These are phyloP conservation scores for Sarcophaga peregrina DNA, from an alignment of 1,140 invertebrate species.

Conservation along the genomic window DNA sequence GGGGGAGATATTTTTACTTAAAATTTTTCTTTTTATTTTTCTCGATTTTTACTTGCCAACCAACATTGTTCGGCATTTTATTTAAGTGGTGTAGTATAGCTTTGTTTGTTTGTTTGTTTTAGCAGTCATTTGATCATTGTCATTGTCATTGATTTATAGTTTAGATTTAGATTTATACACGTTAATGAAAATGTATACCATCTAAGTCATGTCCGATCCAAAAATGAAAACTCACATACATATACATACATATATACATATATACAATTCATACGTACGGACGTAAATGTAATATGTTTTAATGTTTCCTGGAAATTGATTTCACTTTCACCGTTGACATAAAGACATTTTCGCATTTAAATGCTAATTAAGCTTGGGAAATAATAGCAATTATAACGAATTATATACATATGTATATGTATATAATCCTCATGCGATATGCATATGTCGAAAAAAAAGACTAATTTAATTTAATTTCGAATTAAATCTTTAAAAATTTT, in stretches of 20 bases:
- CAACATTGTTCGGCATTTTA: neutral
- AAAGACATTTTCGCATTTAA: constrained; percentile 9
- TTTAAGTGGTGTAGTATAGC: neutral
- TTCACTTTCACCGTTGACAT: constrained; percentile 18
- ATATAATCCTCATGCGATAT: no score
- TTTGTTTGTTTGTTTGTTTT: neutral
- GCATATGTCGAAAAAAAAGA: no score
- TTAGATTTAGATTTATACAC: constrained; percentile 19
- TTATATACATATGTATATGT: no score
- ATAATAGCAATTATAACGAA: neutral
- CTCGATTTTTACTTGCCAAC: neutral
- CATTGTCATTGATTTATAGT: constrained; percentile 22
- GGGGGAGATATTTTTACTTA: constrained; percentile 27
- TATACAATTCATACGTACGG: neutral
- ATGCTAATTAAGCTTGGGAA: neutral
- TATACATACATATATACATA: no score
- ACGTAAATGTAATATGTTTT: neutral
- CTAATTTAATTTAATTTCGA: no score
- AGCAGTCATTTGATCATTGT: constrained; percentile 18
- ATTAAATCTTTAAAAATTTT: no score
- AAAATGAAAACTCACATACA: neutral
- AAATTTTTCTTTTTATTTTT: neutral
- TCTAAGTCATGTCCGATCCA: neutral
- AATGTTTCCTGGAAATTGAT: constrained; percentile 18
- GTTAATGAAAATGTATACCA: neutral